These are phyloP conservation scores for Manacus vitellinus DNA, from an alignment of 2,113 vertebrate genomes.

Conservation along the genomic window DNA sequence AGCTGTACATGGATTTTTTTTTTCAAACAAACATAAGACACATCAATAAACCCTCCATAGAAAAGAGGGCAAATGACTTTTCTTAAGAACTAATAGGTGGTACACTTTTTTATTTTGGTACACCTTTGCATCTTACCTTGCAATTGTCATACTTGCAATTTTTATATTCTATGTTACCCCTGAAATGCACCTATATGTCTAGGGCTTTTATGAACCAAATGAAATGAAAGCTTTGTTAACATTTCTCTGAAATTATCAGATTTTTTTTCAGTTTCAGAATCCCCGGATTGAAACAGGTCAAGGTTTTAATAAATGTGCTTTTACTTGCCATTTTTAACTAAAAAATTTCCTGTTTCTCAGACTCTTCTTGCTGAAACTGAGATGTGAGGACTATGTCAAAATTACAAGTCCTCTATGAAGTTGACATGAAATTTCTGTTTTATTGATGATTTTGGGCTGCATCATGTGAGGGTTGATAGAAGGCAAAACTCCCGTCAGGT, in stretches of 20 bases:
- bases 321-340: not conserved
- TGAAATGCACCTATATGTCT: not conserved
- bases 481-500: not conserved
- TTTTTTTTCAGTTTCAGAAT: not conserved
- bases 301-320: not conserved
- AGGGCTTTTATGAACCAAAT: not conserved
- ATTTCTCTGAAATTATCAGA: not conserved
- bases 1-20: not conserved
- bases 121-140: not conserved
- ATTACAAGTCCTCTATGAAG: not conserved
- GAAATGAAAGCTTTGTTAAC: not conserved
- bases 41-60: not conserved
- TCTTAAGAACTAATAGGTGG: not conserved
- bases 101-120: not conserved
- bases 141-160: not conserved
- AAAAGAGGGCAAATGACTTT: not conserved
- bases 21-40: not conserved
- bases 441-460: not conserved
- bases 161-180: not conserved
- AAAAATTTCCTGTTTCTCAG: not conserved
- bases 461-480: not conserved
- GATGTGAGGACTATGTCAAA: not conserved
- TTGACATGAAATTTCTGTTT: not conserved
- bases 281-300: not conserved
- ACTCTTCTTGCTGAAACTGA: not conserved